Conservation (phyloP, 2,888 invertebrate species). For the Pomacea canaliculata region DNA sequence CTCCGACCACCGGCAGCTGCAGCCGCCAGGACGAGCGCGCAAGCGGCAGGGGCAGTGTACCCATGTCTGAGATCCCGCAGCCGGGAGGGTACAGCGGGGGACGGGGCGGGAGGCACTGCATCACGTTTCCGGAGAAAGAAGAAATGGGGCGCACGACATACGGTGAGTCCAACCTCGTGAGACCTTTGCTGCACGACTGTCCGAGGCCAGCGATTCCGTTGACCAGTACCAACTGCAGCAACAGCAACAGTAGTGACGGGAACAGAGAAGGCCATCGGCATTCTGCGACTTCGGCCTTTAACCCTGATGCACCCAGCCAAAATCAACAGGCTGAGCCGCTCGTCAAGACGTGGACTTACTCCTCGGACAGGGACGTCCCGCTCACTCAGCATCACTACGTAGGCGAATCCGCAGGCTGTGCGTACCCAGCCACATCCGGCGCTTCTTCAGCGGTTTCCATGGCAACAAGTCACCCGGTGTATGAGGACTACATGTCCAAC, state of each 20-base stretch:
- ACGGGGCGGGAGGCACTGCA: not conserved
- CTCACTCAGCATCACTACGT: not conserved
- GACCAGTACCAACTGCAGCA: not conserved
- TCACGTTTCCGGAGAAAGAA: not conserved
- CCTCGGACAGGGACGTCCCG: not conserved
- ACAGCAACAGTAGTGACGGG: too few relatives aligned
- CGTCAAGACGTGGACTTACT: not conserved
- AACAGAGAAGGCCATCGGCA: too few relatives aligned
- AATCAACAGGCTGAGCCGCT: not conserved
- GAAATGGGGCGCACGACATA: not conserved
- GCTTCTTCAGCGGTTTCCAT: not conserved
- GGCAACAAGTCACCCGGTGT: not conserved
- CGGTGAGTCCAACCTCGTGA: constrained; percentile 12
- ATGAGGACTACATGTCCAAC: not conserved
- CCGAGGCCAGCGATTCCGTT: not conserved
- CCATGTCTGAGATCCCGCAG: not conserved
- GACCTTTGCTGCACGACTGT: constrained; percentile 5
- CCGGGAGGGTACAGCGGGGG: not conserved
- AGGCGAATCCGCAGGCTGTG: not conserved
- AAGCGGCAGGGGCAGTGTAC: not conserved
- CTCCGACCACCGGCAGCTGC: not conserved
- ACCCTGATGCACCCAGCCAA: too few relatives aligned
- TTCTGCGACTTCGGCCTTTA: too few relatives aligned
- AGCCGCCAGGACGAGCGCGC: constrained; percentile 2
- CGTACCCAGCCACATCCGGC: not conserved